These are phyloP conservation scores for Podotricha telesiphe DNA, from an alignment of 2,888 invertebrate species.

Conservation along the genomic window DNA sequence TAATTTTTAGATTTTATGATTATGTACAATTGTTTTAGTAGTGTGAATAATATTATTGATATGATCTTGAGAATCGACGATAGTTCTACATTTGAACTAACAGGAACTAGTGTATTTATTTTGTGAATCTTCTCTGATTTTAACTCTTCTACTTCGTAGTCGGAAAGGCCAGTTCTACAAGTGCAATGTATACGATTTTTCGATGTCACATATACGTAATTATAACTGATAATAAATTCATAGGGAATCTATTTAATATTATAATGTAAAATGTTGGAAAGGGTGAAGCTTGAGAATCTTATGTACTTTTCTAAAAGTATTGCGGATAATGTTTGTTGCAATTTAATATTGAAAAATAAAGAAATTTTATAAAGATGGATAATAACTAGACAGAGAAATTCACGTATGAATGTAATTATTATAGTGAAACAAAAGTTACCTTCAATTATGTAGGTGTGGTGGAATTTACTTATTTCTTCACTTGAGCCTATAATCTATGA, in stretches of 20 bases:
- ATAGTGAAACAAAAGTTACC: constrained; percentile 78
- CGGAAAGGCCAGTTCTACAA: constrained; percentile 81
- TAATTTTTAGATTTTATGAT: constrained; percentile 78
- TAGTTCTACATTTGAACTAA: constrained; percentile 62
- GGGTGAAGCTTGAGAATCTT: constrained; percentile 70
- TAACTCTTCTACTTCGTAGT: constrained; percentile 62
- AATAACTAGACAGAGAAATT: constrained; percentile 55
- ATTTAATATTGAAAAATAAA: constrained; percentile 59
- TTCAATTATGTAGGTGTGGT: constrained; percentile 68
- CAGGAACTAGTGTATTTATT: constrained; percentile 65
- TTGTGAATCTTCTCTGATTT: constrained; percentile 66
- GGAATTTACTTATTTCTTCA: constrained; percentile 55
- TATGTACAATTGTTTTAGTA: constrained; percentile 83
- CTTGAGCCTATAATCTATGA: constrained; percentile 63
- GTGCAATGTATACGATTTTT: constrained; percentile 85
- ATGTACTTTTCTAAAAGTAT: constrained; percentile 70
- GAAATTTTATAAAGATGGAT: constrained; percentile 47
- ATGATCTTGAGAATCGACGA: constrained; percentile 73
- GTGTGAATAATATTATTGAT: constrained; percentile 81
- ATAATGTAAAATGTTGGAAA: constrained; percentile 76
- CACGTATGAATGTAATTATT: constrained; percentile 61
- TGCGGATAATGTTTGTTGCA: constrained; percentile 59
- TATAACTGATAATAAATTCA: constrained; percentile 78
- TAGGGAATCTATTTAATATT: constrained; percentile 70
- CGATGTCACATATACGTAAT: constrained; percentile 83